Evolutionary conservation across 2,797 vertebrate species (phyloP).

Genomic region (Sandelia bainsii): DNA sequence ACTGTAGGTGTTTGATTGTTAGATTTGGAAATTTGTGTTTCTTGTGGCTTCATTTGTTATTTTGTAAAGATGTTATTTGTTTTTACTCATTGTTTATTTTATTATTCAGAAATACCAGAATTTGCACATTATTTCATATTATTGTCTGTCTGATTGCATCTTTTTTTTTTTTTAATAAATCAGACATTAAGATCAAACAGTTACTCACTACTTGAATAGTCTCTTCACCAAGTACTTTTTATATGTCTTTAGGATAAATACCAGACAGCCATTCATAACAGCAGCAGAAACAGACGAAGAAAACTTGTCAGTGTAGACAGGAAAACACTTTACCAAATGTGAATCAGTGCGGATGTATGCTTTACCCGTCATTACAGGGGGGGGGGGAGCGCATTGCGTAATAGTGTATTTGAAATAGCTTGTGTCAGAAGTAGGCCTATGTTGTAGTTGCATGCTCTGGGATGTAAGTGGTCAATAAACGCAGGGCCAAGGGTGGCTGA

Average conservation of each 20-base stretch:
- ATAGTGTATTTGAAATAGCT: conserved; percentile 79
- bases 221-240: too few relatives aligned
- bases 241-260: conserved; percentile 24
- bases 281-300: conserved; percentile 25
- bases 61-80: too few relatives aligned
- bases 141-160: too few relatives aligned
- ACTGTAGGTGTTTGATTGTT: too few relatives aligned
- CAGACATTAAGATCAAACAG: too few relatives aligned
- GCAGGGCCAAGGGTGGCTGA: conserved; percentile 57
- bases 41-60: too few relatives aligned
- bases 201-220: too few relatives aligned
- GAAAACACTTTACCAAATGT: conserved; percentile 57
- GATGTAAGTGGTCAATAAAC: conserved; percentile 68
- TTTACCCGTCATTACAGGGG: conserved; percentile 55
- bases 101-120: too few relatives aligned
- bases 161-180: too few relatives aligned
- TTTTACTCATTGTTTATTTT: too few relatives aligned
- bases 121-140: too few relatives aligned
- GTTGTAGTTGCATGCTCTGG: conserved; percentile 70
- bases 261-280: conserved; percentile 28
- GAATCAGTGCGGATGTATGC: conserved; percentile 60
- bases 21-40: too few relatives aligned
- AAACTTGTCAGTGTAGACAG: conserved; percentile 53
- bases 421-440: conserved; percentile 72
- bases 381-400: conserved; percentile 75